Evolutionary conservation across 2,113 vertebrate species (phyloP), one percentile per base, ranked within the genome.

Genomic region (Puntigrus tetrazona): DNA sequence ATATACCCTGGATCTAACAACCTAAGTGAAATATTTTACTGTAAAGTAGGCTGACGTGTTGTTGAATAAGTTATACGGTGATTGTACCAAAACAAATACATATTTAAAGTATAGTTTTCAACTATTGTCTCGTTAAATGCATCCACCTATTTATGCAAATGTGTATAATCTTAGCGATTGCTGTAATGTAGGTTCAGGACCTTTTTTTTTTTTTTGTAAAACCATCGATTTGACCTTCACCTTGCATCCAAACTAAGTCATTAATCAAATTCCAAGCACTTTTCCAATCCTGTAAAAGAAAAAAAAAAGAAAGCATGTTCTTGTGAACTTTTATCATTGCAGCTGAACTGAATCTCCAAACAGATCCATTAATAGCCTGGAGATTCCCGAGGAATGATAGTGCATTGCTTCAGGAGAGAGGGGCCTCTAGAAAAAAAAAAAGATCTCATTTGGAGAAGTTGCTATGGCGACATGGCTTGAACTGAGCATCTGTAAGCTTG

Each of bases 401-500:
- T n/a, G 47, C 7, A 29, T 34, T 70, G 16, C 31, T 34, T 50
- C 9, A 36, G 41, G 85, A 50, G 76, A 41, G 29, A 70, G 75
- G 85, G 85, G 86, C 57, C 75, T 74, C 55, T 18, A 83, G 79
- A 80, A 82, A 70, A 67, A n/a, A n/a, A n/a, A n/a, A 88, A 41
- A 41, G 0, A 84, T 91, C 90, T 77, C 86, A 70, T 81, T 67
- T 77, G 50, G 89, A 91, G 86, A 89, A 84, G 93, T 94, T 94
- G 91, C 94, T 92, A 94, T 94, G 92, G 94, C 91, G 91, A 95
- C 92, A 69, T 57, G 72, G 74, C 87, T 90, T 84, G 91, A 91
- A 84, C 91, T 90, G 89, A 90, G 88, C 88, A 83, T 89, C 41
- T 31, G 31, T 86, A 86, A 93, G 89, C 90, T 84, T 89, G 89